Percentiles rank a stretch among this genome's conserved stretches.
Conservation (phyloP, 1,140 invertebrate genomes). For the Rhopalosiphum padi region DNA sequence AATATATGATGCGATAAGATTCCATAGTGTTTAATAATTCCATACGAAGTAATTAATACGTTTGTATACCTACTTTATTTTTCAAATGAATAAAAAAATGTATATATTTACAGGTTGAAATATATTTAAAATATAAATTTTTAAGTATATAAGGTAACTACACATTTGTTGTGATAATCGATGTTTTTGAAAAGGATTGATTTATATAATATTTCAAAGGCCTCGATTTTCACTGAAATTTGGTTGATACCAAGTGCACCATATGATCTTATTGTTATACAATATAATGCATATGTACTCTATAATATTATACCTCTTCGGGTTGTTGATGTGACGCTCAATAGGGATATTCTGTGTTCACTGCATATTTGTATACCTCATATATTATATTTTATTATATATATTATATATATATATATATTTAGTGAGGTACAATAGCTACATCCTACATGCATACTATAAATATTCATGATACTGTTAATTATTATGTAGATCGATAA, state of each 20-base stretch:
- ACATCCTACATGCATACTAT: not conserved
- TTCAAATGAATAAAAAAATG: too few relatives aligned
- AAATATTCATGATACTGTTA: conserved; percentile 2
- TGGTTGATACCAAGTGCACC: not conserved
- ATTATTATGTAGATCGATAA: conserved; percentile 17
- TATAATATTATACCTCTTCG: not conserved
- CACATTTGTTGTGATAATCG: not conserved
- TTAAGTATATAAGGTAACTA: not conserved
- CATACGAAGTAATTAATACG: not conserved
- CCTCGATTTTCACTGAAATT: not conserved
- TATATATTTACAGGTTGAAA: too few relatives aligned
- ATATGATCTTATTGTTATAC: not conserved
- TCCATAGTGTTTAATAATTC: not conserved
- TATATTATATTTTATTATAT: not conserved
- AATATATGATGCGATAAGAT: not conserved
- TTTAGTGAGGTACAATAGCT: too few relatives aligned
- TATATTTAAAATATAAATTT: too few relatives aligned
- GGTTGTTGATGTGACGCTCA: not conserved
- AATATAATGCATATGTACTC: not conserved
- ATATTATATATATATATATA: not conserved
- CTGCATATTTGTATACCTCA: not conserved
- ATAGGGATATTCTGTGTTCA: not conserved
- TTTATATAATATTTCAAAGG: not conserved
- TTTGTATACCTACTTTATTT: not conserved
- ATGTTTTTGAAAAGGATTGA: not conserved